Evolutionary conservation across 2,797 vertebrate genomes (phyloP).

Genomic region (Poeciliopsis paucimaculata): DNA sequence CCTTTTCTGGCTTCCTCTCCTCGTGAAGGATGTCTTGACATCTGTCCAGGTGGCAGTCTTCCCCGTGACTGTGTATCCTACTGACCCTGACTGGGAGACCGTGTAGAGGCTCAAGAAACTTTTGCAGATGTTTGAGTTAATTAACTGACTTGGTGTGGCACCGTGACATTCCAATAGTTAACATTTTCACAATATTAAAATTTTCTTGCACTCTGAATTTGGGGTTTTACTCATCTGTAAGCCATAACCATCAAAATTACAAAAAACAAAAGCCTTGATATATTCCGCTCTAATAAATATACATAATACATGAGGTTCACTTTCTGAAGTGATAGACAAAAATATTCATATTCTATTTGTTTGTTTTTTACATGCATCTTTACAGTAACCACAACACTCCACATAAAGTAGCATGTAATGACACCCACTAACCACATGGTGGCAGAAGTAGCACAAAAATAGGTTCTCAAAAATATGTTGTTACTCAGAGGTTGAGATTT

Average conservation of each 20-base stretch:
- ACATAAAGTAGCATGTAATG: constrained; percentile 34
- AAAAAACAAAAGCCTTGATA: not conserved
- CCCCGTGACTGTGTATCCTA: not conserved
- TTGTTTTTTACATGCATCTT: not conserved
- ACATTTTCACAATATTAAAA: not conserved
- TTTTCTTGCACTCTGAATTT: not conserved
- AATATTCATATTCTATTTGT: not conserved
- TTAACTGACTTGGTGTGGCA: not conserved
- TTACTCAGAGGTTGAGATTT: not conserved
- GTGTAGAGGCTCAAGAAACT: not conserved
- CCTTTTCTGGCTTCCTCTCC: not conserved
- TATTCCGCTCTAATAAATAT: not conserved
- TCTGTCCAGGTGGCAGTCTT: not conserved
- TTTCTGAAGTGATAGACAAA: not conserved
- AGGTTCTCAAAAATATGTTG: not conserved
- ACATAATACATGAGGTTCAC: not conserved
- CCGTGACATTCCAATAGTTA: not conserved
- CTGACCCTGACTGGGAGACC: not conserved
- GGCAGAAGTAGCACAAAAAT: constrained; percentile 49
- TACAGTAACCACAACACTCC: not conserved
- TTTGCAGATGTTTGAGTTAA: not conserved
- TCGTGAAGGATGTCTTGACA: not conserved
- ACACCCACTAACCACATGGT: constrained; percentile 55
- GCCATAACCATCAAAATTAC: not conserved
- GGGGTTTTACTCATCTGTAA: not conserved